These are phyloP conservation scores for Ochropacha duplaris DNA, from an alignment of 2,888 invertebrate genomes.

Conservation along the genomic window DNA sequence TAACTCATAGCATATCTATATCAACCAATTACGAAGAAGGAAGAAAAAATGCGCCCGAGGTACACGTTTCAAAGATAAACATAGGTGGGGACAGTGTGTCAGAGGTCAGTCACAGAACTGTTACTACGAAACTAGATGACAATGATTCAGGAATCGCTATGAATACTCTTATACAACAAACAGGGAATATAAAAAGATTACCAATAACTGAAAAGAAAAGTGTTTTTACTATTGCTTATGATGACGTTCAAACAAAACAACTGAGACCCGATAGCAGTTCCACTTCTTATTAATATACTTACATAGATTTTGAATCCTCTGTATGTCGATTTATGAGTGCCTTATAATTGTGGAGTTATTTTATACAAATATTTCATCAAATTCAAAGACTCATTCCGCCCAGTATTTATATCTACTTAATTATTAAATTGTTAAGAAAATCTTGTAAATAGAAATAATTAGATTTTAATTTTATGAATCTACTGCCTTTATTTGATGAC, in stretches of 20 bases:
- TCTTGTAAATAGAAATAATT: conserved; percentile 10
- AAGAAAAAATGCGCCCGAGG: conserved; percentile 68
- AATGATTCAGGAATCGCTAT: conserved; percentile 92
- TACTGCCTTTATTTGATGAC: conserved; percentile 74
- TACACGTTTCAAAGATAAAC: conserved; percentile 82
- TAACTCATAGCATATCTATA: conserved; percentile 73
- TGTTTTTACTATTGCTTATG: conserved; percentile 96
- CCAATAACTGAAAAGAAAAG: conserved; percentile 94
- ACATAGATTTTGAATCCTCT: conserved; percentile 9
- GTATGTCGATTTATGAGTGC: conserved; percentile 43
- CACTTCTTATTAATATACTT: conserved; percentile 82
- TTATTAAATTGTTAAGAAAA: conserved; percentile 23
- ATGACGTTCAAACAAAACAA: conserved; percentile 93
- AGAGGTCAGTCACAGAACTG: conserved; percentile 47
- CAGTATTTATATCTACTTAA: conserved; percentile 32
- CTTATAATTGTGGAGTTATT: conserved; percentile 49
- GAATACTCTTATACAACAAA: conserved; percentile 81
- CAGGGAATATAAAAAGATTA: conserved; percentile 84
- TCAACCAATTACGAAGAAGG: conserved; percentile 71
- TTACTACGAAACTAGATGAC: conserved; percentile 80
- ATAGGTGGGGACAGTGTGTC: conserved; percentile 64
- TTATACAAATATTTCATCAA: conserved; percentile 20
- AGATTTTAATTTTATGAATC: conserved; percentile 27
- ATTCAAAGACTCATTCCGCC: conserved; percentile 39
- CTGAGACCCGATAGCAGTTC: conserved; percentile 91